Base-by-base conservation (phyloP, 2,797 vertebrate species). In the Coilia nasus region DNA sequence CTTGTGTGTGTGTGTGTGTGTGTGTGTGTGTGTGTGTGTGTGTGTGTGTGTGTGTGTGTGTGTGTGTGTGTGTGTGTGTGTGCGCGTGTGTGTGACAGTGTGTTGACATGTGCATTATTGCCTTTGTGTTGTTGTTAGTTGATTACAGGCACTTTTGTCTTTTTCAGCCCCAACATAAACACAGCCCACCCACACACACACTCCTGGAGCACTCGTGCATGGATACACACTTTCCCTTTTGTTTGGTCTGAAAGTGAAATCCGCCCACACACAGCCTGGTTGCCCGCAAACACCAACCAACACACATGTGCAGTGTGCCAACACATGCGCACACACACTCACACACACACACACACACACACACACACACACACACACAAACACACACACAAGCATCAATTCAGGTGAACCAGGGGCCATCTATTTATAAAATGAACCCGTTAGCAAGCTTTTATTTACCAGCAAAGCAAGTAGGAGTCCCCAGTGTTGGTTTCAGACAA, bases 241-340 rank as follows among this genome's bases (percentile, higher is more conserved):
- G 71, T 78, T 78, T 78, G 15, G 31, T 6, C 71, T 78, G 17
- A 44, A 78, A 41, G 71, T 78, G 71, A 78, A 78, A 44, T 78
- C 71, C 71, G 31, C 71, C 71, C 71, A 78, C 71, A 78, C 71
- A 44, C 71, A 78, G 71, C 35, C 31, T 78, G 71, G 44, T 78
- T 78, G 17, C 35, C 71, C 35, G 19, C 71, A 78, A 78, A 84
- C 64, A 83, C n/a, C 54, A 64, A 78, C 47, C 19, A 25, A 21
- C 25, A 35, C 25, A 28, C 46, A 41, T 41, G 35, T 41, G 35
- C 35, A 41, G 35, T 41, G 35, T 41, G 35, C 35, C 35, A 41
- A 41, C 5, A 5, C 35, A 5, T 5, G 9, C 47, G 23, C 41
- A 23, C 46, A 81, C n/a, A 82, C 54, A 59, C 81, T 17, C 50